Base-by-base conservation (phyloP, 2,113 vertebrate genomes). In the Colaptes auratus region DNA sequence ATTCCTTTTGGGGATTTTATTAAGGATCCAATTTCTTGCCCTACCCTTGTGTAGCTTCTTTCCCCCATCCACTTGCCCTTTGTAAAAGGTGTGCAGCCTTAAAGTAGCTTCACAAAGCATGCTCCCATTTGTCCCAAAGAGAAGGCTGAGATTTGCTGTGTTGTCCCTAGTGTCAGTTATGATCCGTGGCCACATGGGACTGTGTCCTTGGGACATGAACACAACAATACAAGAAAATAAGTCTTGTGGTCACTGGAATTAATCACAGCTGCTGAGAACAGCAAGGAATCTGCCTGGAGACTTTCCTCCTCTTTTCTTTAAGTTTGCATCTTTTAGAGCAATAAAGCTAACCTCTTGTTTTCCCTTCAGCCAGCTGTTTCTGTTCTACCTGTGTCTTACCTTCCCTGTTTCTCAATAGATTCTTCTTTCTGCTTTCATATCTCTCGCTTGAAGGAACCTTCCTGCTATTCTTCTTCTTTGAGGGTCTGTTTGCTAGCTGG, bases 371-470 rank as follows among this genome's bases (percentile, higher is more conserved):
- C 79, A 87, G 24, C 59, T 84, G 67, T 91, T 92, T 78, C n/a
- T n/a, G n/a, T n/a, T n/a, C 89, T 95, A 17, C 66, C 82, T 36
- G 7, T 83, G 81, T 89, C 77, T 92, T 75, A 27, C 56, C 94
- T 78, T 96, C 82, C 80, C 33, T 94, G 90, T 97, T 95, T 97
- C 96, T 97, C 92, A 95, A 97, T 97, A 97, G 97, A 96, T 97
- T 96, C 90, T 44, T 98, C 95, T 96, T 90, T 97, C 95, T 96
- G 94, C 96, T 98, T 97, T 97, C 97, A 93, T 94, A 91, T 96
- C 89, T 98, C 97, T 98, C n/a, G 93, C 96, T 96, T 97, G 97
- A 95, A 92, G 96, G 96, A 96, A 96, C 59, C 89, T 71, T 94
- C 96, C 92, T 97, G 90, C 88, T 97, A 91, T 97, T 89, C 95